These are phyloP conservation scores for Lethenteron camtschaticum DNA, from an alignment of 2,113 vertebrate genomes.

Conservation along the genomic window DNA sequence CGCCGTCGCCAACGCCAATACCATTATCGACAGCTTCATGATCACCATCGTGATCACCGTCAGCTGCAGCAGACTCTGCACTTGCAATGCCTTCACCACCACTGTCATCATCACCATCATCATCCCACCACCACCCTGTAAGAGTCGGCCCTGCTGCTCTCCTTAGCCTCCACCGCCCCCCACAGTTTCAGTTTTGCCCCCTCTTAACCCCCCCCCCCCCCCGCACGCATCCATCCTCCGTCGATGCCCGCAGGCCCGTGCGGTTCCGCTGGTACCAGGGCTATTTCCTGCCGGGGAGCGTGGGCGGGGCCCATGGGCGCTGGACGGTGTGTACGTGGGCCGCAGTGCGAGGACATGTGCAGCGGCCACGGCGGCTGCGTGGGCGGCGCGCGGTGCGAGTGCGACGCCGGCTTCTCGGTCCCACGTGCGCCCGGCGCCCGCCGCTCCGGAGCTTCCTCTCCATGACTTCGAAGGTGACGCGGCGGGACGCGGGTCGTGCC, in stretches of 20 bases:
- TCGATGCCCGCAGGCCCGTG: conserved; percentile 37
- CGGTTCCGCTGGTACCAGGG: conserved; percentile 96
- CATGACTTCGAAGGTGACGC: conserved; percentile 87
- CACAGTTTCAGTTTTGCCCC: no score
- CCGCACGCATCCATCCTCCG: not conserved
- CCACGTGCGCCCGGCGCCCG: conserved; percentile 52
- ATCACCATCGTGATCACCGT: not conserved
- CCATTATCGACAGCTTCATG: no score
- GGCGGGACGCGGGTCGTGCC: no score
- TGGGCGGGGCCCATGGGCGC: conserved; percentile 75
- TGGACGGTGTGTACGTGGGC: conserved; percentile 78
- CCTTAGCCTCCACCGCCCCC: not conserved
- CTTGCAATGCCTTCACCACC: not conserved
- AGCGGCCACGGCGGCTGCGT: conserved; percentile 63
- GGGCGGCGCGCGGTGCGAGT: conserved; percentile 56
- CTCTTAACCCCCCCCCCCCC: not conserved
- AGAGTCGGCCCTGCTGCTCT: not conserved
- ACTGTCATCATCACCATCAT: no score
- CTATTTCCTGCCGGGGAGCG: conserved; percentile 41
- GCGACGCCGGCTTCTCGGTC: conserved; percentile 57
- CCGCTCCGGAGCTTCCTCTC: conserved; percentile 84
- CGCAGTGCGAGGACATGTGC: conserved; percentile 91
- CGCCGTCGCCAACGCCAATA: no score
- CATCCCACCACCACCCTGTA: not conserved
- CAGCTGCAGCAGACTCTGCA: not conserved